Evolutionary conservation across 1,140 invertebrate species (phyloP).

Genomic region (Orchestia grillus): DNA sequence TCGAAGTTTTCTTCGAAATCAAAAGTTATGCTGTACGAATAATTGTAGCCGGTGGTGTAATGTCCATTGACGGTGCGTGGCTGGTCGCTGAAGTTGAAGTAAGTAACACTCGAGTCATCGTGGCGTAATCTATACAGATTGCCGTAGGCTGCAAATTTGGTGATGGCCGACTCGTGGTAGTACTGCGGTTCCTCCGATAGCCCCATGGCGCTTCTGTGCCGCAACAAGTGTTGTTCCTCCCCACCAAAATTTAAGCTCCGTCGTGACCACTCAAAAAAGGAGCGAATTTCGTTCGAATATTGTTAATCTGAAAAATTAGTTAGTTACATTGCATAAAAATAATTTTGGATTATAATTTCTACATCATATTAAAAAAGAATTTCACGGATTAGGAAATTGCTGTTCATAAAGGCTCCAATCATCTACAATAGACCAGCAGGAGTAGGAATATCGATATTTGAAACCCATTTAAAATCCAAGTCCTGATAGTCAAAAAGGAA

Average conservation of each 20-base stretch:
- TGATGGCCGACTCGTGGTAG: conserved; percentile 28
- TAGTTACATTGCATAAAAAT: background rate
- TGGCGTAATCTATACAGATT: conserved; percentile 48
- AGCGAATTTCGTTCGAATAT: background rate
- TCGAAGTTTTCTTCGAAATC: conserved; percentile 58
- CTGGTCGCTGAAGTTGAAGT: conserved; percentile 56
- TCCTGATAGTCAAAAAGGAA: no score
- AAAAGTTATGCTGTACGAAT: conserved; percentile 47
- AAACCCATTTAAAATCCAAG: no score
- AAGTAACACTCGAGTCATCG: conserved; percentile 19
- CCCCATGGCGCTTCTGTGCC: background rate
- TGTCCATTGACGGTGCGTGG: conserved; percentile 2
- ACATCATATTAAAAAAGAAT: background rate
- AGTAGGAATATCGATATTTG: no score
- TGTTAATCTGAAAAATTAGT: background rate
- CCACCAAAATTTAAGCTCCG: background rate
- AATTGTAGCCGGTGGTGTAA: conserved; percentile 58
- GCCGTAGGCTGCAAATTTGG: conserved; percentile 42
- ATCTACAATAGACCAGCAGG: background rate
- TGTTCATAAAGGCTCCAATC: background rate
- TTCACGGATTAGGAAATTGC: background rate
- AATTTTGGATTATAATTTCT: background rate
- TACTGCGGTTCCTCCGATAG: conserved; percentile 7
- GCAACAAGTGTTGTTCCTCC: background rate
- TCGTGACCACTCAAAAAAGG: background rate